A percentile compares a stretch with the other conserved stretches of the same genome.
Evolutionary conservation across 2,888 invertebrate genomes (phyloP).

Genomic region (Hirtodrosophila duncani): DNA sequence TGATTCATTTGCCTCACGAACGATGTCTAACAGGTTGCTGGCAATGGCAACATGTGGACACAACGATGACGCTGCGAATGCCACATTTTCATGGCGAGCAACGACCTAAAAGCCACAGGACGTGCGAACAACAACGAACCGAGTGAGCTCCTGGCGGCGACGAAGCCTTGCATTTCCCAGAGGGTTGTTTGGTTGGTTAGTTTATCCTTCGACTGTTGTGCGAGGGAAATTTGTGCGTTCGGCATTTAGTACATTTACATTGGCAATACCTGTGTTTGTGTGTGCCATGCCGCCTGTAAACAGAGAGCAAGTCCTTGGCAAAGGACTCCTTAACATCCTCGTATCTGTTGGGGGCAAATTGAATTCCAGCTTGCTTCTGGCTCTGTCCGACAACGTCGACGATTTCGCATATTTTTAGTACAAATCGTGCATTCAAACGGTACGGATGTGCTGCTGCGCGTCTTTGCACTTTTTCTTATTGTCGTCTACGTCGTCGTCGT

Average conservation of each 20-base stretch:
- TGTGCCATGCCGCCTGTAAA: slow-evolving; percentile 65
- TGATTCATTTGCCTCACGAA: too few relatives aligned
- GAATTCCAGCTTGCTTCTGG: too few relatives aligned
- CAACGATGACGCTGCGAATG: slow-evolving; percentile 14
- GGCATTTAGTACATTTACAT: slow-evolving; percentile 45
- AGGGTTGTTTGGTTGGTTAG: too few relatives aligned
- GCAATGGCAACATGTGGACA: slow-evolving; percentile 66
- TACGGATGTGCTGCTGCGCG: slow-evolving; percentile 71
- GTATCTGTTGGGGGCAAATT: slow-evolving; percentile 34
- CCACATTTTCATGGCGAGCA: neutral
- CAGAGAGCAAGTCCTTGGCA: slow-evolving; percentile 52
- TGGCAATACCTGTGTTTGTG: too few relatives aligned
- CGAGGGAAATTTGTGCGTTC: slow-evolving; percentile 5
- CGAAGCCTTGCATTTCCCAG: too few relatives aligned
- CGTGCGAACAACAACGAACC: slow-evolving; percentile 15
- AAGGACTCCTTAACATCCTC: neutral
- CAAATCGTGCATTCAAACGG: slow-evolving; percentile 78
- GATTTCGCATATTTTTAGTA: slow-evolving; percentile 67
- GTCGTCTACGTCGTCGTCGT: slow-evolving; percentile 15
- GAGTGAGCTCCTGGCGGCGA: too few relatives aligned
- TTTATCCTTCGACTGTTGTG: neutral
- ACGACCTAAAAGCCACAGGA: slow-evolving; percentile 1
- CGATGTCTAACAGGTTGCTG: slow-evolving; percentile 72
- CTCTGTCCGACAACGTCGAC: slow-evolving; percentile 38
- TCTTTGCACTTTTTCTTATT: slow-evolving; percentile 34